A percentile compares a stretch with the other conserved stretches of the same genome.
Conservation (phyloP, 2,888 invertebrate genomes). For the Chouioia cunea region DNA sequence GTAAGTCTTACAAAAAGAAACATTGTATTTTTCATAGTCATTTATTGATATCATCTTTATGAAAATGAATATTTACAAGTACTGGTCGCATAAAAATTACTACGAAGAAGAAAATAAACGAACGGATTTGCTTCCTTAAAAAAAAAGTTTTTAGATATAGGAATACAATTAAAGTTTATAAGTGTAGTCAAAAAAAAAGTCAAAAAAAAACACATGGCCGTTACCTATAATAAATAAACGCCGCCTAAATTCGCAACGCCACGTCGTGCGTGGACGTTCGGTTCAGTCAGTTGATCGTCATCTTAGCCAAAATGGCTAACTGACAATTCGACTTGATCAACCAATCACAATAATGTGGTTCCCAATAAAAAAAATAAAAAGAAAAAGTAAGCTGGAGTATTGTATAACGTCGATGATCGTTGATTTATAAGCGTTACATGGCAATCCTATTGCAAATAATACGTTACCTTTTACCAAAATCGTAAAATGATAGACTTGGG, state of each 20-base stretch:
- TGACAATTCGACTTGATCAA: constrained; percentile 20
- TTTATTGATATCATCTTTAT: constrained; percentile 23
- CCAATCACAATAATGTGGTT: constrained; percentile 29
- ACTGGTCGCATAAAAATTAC: constrained; percentile 45
- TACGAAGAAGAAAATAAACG: constrained; percentile 22
- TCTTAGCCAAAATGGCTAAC: constrained; percentile 11
- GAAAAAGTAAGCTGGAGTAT: constrained; percentile 11
- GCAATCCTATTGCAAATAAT: constrained; percentile 35
- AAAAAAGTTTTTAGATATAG: constrained; percentile 44
- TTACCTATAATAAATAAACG: constrained; percentile 43
- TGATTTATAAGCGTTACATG: constrained; percentile 41
- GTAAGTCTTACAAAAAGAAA: constrained; percentile 74
- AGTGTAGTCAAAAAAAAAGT: constrained; percentile 48
- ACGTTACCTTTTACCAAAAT: constrained; percentile 40
- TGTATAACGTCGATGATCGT: constrained; percentile 34
- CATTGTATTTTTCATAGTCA: not conserved
- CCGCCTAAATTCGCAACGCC: constrained; percentile 17
- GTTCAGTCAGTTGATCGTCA: constrained; percentile 32
- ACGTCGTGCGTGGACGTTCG: not conserved
- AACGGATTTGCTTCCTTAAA: constrained; percentile 51
- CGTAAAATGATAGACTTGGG: constrained; percentile 1
- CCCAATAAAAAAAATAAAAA: constrained; percentile 6
- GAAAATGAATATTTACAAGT: constrained; percentile 54
- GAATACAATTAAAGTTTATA: constrained; percentile 34
- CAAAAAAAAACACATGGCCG: constrained; percentile 43